Conservation (phyloP, 2,888 invertebrate genomes). For the Mechanitis messenoides region DNA sequence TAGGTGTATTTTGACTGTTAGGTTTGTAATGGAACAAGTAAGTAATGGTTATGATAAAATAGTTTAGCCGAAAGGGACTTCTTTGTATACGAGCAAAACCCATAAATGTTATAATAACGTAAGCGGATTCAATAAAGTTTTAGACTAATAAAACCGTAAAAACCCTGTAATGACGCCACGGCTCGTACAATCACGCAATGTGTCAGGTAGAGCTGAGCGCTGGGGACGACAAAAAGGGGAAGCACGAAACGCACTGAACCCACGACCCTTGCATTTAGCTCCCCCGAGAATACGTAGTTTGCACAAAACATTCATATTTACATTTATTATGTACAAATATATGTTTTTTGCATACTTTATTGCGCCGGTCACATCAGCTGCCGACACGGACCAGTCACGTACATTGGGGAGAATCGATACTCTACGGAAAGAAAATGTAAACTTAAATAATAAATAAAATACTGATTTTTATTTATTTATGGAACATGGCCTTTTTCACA, state of each 20-base stretch:
- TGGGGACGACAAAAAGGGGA: constrained; percentile 25
- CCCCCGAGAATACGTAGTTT: constrained; percentile 30
- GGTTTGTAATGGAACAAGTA: not conserved
- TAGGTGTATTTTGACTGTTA: not conserved
- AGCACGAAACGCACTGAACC: constrained; percentile 18
- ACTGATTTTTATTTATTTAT: not conserved
- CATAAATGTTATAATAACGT: too few relatives aligned
- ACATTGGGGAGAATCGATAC: not conserved
- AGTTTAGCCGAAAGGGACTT: too few relatives aligned
- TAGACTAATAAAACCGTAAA: not conserved
- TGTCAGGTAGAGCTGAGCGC: constrained; percentile 26
- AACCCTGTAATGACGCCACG: not conserved
- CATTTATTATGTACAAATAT: constrained; percentile 24
- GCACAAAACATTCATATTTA: constrained; percentile 30
- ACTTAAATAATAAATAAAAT: not conserved
- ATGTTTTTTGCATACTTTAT: constrained; percentile 18
- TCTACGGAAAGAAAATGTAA: not conserved
- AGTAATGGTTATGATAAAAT: not conserved
- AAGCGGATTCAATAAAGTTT: not conserved
- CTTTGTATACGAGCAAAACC: too few relatives aligned
- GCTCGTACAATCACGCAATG: constrained; percentile 21
- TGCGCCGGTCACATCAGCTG: constrained; percentile 4
- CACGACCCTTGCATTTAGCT: constrained; percentile 28
- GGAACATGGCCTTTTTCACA: too few relatives aligned
- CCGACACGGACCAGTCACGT: not conserved